Base-by-base conservation (phyloP, 2,113 vertebrate species). In the Dipodomys stephensi region DNA sequence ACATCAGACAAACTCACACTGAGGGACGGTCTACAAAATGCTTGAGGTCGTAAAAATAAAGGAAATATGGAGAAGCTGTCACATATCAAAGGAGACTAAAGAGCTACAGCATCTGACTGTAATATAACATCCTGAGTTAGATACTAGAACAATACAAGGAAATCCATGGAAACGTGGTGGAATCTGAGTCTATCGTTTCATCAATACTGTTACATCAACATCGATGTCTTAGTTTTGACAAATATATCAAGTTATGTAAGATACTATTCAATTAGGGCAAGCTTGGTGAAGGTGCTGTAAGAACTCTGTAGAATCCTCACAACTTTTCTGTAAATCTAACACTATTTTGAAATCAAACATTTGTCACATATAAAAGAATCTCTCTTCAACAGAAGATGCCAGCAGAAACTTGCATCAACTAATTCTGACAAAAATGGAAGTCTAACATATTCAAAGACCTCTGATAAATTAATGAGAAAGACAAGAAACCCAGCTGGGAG, bases 381-480 rank as follows among this genome's bases (percentile, higher is more conserved):
- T 84, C 19, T 76, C 28, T 44, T 93, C 60, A 80, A 84, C 7
- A 83, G 81, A 94, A 95, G 12, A 72, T 72, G 44, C 6, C 30
- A 77, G 30, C 69, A 87, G 60, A 88, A 83, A 83, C 3, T 68
- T 62, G 11, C 9, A 62, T 20, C 74, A 85, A 79, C 44, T 79
- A 79, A 80, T 88, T 39, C 4, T 2, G 49, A 71, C 65, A 76
- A 83, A 93, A 88, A 76, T 25, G 7, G 85, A 73, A 32, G 46
- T 60, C 78, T 90, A 19, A 84, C 74, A 69, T 73, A 53, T 49
- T 83, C 13, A 35, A 35, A 35, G 27, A 96, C 84, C 60, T 6
- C 88, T 30, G 92, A 62, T 27, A 92, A 84, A 53, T 60, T 72
- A 80, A 92, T 80, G 53, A 91, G 60, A 71, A 76, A 87, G 49